Conservation (phyloP, 2,888 invertebrate species). For the Thereva unica region DNA sequence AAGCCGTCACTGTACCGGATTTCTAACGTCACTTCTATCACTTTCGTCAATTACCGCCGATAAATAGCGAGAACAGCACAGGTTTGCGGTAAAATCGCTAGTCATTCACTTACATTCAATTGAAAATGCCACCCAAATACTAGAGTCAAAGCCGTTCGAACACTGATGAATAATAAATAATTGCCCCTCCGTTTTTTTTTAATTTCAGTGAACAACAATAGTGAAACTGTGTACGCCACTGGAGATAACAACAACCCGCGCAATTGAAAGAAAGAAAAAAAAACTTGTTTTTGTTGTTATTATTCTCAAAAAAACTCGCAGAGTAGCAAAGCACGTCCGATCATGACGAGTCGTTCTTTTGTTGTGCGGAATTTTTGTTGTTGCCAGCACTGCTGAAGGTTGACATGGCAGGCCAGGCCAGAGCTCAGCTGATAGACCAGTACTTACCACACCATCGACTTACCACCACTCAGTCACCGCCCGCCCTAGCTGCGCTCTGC, state of each 20-base stretch:
- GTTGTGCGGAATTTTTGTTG: slow-evolving; percentile 51
- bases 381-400: slow-evolving; percentile 37
- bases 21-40: not conserved
- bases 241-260: slow-evolving; percentile 37
- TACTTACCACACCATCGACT: slow-evolving; percentile 3
- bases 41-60: slow-evolving; percentile 30
- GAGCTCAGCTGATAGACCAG: slow-evolving; percentile 27
- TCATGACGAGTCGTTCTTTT: slow-evolving; percentile 58
- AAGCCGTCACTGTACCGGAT: too few species aligned
- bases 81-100: slow-evolving; percentile 12
- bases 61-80: slow-evolving; percentile 20
- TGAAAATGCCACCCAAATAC: slow-evolving; percentile 16
- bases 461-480: slow-evolving; percentile 5
- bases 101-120: slow-evolving; percentile 17
- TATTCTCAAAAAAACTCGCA: not conserved
- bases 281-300: slow-evolving; percentile 1
- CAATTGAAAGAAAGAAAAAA: slow-evolving; percentile 29
- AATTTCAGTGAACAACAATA: not conserved
- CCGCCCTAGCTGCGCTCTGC: slow-evolving; percentile 4
- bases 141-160: not conserved
- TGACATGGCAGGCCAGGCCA: slow-evolving; percentile 13
- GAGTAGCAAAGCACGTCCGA: slow-evolving; percentile 49
- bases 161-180: not conserved
- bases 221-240: slow-evolving; percentile 34
- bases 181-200: not conserved